These are phyloP conservation scores for Drosophila trichaetosa DNA, from an alignment of 2,888 invertebrate species.

Conservation along the genomic window DNA sequence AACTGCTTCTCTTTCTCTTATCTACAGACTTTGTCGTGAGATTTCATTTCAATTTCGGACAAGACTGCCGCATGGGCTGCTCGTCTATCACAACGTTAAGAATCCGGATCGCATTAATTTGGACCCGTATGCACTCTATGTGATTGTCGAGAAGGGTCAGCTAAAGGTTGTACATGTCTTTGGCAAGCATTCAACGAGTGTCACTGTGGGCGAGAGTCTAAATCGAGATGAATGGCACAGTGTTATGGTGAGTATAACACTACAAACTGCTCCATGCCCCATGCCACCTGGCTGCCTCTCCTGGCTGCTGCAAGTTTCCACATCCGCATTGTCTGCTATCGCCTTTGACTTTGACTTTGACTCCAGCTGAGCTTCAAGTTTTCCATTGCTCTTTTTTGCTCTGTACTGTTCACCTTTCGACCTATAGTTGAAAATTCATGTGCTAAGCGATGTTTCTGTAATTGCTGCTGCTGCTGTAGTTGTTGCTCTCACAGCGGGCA, in stretches of 20 bases:
- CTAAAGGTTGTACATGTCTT: conserved; percentile 96
- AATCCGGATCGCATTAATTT: conserved; percentile 91
- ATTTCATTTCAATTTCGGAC: conserved; percentile 96
- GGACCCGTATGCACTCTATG: conserved; percentile 95
- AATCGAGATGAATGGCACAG: conserved; percentile 96
- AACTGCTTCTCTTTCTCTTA: conserved; percentile 18
- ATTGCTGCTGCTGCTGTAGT: conserved; percentile 30
- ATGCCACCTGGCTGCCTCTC: neutral
- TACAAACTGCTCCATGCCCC: neutral
- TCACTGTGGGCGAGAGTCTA: conserved; percentile 94
- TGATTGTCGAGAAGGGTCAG: conserved; percentile 96
- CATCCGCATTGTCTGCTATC: neutral
- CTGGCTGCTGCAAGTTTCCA: neutral
- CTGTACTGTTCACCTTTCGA: conserved; percentile 9
- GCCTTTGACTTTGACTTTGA: conserved; percentile 31
- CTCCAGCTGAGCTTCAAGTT: conserved; percentile 24
- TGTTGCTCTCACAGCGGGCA: conserved; percentile 1
- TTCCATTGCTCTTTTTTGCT: conserved; percentile 30
- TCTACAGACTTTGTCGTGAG: conserved; percentile 91
- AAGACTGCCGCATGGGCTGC: conserved; percentile 93
- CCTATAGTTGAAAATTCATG: conserved; percentile 7
- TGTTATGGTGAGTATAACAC: conserved; percentile 88
- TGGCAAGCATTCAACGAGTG: conserved; percentile 92
- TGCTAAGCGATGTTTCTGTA: conserved; percentile 12
- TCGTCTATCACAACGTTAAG: conserved; percentile 96